These are phyloP conservation scores for Bubo bubo DNA, from an alignment of 2,113 vertebrate genomes.

Conservation along the genomic window DNA sequence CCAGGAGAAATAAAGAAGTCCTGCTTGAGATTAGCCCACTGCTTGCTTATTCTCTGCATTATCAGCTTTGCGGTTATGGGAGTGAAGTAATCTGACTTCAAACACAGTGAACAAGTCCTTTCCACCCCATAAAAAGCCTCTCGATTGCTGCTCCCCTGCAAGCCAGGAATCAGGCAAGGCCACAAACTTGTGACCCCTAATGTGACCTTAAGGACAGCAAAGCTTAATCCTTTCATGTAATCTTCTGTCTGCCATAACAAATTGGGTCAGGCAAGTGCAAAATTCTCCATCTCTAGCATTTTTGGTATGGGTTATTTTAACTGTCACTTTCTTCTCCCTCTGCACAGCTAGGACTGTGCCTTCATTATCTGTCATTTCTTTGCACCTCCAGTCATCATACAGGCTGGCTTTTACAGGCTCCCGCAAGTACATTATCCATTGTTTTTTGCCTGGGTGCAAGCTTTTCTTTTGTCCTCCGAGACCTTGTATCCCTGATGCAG, in stretches of 20 bases:
- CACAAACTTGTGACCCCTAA: conserved; percentile 48
- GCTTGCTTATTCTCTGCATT: conserved; percentile 31
- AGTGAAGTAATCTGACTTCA: conserved; percentile 57
- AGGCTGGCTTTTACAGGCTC: neutral
- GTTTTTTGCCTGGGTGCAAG: neutral
- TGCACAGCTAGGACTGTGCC: neutral
- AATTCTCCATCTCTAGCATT: conserved; percentile 49
- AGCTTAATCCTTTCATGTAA: conserved; percentile 64
- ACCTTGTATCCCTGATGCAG: neutral
- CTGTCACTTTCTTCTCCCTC: conserved; percentile 36
- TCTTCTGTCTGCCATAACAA: conserved; percentile 57
- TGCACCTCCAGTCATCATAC: neutral
- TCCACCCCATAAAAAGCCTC: conserved; percentile 33
- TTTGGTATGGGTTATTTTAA: conserved; percentile 39
- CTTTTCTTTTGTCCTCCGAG: conserved; percentile 9
- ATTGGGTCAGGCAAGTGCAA: conserved; percentile 59
- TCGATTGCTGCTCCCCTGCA: neutral
- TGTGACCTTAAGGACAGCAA: conserved; percentile 47
- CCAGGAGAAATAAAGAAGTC: neutral
- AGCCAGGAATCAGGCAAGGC: conserved; percentile 34
- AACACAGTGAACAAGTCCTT: neutral
- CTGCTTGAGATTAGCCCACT: conserved; percentile 12
- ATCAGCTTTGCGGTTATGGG: neutral
- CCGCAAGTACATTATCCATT: neutral
- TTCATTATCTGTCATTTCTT: conserved; percentile 22